Evolutionary conservation across 2,113 vertebrate species (phyloP).

Genomic region (Hippocampus mohnikei): DNA sequence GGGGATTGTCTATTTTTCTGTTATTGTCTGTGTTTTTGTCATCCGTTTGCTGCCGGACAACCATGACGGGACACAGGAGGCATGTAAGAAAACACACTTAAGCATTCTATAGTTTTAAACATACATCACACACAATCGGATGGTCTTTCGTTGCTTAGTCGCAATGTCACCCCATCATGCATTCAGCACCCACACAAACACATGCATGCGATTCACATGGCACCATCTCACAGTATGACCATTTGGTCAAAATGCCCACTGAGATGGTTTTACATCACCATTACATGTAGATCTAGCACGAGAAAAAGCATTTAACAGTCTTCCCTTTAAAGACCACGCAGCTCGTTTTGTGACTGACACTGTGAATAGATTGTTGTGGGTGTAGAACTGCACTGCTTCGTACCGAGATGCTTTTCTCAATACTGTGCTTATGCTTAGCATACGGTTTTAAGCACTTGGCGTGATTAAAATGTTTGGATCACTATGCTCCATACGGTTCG

Average conservation of each 20-base stretch:
- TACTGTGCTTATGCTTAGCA: too few relatives aligned
- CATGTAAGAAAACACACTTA: constrained; percentile 52
- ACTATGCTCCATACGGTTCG: background rate
- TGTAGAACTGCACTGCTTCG: background rate
- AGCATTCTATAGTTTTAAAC: background rate
- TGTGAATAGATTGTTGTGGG: background rate
- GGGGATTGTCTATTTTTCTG: background rate
- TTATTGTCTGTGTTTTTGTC: background rate
- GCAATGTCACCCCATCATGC: background rate
- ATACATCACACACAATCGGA: background rate
- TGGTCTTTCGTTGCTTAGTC: background rate
- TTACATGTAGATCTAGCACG: background rate
- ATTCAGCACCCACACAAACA: background rate
- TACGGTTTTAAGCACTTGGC: too few relatives aligned
- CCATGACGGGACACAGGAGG: constrained; percentile 60
- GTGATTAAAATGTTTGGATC: too few relatives aligned
- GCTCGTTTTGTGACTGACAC: background rate
- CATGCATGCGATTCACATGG: background rate
- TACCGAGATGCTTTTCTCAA: background rate
- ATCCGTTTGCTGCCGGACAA: constrained; percentile 20
- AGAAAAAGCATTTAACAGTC: background rate
- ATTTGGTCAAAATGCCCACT: background rate
- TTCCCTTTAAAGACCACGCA: background rate
- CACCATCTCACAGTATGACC: background rate
- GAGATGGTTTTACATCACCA: background rate